Percentiles rank a stretch among this genome's conserved stretches.
phyloP scores from a whole-genome alignment of 2,888 invertebrate genomes.

The Criorhina ranunculi region DNA sequence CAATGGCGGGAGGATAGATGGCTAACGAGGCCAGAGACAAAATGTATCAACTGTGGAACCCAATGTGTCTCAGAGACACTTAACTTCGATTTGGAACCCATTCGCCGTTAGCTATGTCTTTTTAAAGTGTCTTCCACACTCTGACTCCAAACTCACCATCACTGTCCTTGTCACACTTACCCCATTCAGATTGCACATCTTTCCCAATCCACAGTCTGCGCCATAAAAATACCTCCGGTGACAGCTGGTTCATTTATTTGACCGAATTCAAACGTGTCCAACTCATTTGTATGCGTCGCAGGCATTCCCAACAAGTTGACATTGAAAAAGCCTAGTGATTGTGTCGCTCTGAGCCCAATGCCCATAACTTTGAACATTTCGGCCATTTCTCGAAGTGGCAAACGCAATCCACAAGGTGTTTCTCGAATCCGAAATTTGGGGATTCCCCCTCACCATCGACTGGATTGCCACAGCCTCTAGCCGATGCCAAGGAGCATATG shows the following conservation, averaged over 20 bases:
- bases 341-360: slow-evolving; percentile 1
- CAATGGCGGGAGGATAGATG: no score
- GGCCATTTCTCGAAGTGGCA: slow-evolving; percentile 45
- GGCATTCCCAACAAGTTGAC: slow-evolving; percentile 42
- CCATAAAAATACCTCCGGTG: slow-evolving; percentile 29
- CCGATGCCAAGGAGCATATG: slow-evolving; percentile 25
- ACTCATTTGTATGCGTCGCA: slow-evolving; percentile 39
- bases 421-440: slow-evolving; percentile 44
- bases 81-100: no score
- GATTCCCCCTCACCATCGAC: slow-evolving; percentile 23
- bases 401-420: slow-evolving; percentile 45
- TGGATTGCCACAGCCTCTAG: slow-evolving; percentile 17
- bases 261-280: neutral
- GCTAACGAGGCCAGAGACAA: no score
- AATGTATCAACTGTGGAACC: no score
- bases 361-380: slow-evolving; percentile 21
- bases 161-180: slow-evolving; percentile 37
- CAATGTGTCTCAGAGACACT: no score
- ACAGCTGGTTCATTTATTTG: slow-evolving; percentile 9
- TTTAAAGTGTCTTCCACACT: no score
- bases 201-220: slow-evolving; percentile 28
- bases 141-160: neutral
- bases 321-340: slow-evolving; percentile 53
- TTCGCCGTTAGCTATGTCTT: no score
- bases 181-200: neutral